Evolutionary conservation across 2,113 vertebrate genomes (phyloP).

Genomic region (Lonchura striata): DNA sequence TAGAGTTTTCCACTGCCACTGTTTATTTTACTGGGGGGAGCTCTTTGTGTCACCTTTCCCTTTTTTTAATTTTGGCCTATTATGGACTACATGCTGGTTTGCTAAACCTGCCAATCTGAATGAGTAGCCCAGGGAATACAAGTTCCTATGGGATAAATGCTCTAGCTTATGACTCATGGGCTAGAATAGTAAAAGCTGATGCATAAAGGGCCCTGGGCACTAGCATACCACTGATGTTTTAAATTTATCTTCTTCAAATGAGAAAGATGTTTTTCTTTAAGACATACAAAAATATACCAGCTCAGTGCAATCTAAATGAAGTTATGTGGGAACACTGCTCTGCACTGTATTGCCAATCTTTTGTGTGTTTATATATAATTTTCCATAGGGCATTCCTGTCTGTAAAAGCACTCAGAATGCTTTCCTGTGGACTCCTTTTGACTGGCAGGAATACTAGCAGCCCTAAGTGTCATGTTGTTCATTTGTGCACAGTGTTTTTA

Average conservation of each 20-base stretch:
- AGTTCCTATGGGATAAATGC: slow-evolving; percentile 32
- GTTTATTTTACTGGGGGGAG: slow-evolving; percentile 44
- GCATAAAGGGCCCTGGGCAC: slow-evolving; percentile 31
- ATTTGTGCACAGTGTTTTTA: slow-evolving; percentile 65
- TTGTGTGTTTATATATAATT: slow-evolving; percentile 52
- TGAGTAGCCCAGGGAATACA: slow-evolving; percentile 55
- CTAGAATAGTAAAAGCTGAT: slow-evolving; percentile 34
- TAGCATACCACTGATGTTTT: slow-evolving; percentile 61
- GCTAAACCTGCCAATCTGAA: slow-evolving; percentile 56
- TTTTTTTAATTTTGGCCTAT: slow-evolving; percentile 50
- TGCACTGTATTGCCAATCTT: slow-evolving; percentile 47
- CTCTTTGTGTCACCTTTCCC: slow-evolving; percentile 37
- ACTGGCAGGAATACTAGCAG: slow-evolving; percentile 73
- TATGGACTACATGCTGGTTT: slow-evolving; percentile 61
- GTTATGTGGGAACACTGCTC: slow-evolving; percentile 56
- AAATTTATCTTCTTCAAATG: slow-evolving; percentile 72
- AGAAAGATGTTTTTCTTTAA: slow-evolving; percentile 71
- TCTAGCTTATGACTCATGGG: slow-evolving; percentile 51
- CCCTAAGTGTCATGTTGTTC: slow-evolving; percentile 72
- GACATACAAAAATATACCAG: slow-evolving; percentile 66
- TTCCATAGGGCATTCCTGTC: slow-evolving; percentile 65
- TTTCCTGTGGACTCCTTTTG: slow-evolving; percentile 69
- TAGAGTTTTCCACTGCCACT: slow-evolving; percentile 34
- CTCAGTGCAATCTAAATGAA: slow-evolving; percentile 53
- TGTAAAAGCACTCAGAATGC: slow-evolving; percentile 63